Base-by-base conservation (phyloP, 2,113 vertebrate species). In the Podiceps cristatus region DNA sequence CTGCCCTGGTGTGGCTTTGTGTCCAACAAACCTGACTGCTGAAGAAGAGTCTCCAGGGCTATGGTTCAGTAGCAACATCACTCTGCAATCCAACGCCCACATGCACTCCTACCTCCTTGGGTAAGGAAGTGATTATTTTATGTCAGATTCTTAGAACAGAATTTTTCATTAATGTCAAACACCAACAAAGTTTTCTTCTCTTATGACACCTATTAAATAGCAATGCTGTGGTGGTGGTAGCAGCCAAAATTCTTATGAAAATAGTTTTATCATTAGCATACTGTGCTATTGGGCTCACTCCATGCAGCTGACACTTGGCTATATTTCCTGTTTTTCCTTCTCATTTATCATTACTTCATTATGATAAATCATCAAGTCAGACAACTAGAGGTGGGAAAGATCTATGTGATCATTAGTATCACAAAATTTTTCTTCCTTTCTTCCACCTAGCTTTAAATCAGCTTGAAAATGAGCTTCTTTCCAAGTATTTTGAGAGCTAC, bases 311-410 rank as follows among this genome's bases (percentile, higher is more conserved):
- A 73, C 37, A 92, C 44, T 90, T 88, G 69, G 72, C 37, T 80
- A 5, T 20, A 83, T 92, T 88, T 95, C 67, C 45, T 86, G 50
- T 23, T 74, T 94, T 77, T 86, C 3, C 33, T 93, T 88, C 88
- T 93, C 86, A 83, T 95, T 88, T 86, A 20, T 94, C 68, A 89
- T 81, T 77, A 52, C 18, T 93, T 96, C 72, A 55, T 92, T 73
- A 63, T 76, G 50, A 95, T 71, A 94, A 93, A 94, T 80, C 68
- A 83, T 83, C 35, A 88, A 87, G n/a, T 86, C 71, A 63, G 22
- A 74, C 19, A 94, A 55, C 31, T 55, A 83, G 35, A 90, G 68
- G 50, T 88, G 40, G 68, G 24, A 94, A 94, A 92, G 63, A 88
- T 80, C 53, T 92, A 71, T 92, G 47, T 74, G 75, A 62, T 88